These are phyloP conservation scores for Drosophila trichaetosa DNA, from an alignment of 2,888 invertebrate genomes.

Conservation along the genomic window DNA sequence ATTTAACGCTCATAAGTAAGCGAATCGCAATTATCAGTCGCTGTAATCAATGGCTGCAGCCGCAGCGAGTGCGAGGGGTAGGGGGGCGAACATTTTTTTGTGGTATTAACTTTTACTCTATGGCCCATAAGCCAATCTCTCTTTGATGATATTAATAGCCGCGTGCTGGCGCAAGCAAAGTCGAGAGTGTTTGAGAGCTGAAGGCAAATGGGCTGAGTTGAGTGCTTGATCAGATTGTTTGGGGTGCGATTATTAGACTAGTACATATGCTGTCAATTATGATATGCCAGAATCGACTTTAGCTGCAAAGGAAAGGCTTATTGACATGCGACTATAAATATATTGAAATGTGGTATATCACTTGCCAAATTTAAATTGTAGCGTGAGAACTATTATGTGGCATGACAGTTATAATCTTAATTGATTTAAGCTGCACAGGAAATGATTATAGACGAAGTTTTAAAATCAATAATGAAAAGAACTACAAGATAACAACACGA, in stretches of 20 bases:
- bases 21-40: constrained; percentile 62
- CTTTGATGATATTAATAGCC: constrained; percentile 59
- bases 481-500: background rate
- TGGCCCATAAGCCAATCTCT: constrained; percentile 45
- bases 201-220: constrained; percentile 11
- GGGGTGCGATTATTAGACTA: constrained; percentile 9
- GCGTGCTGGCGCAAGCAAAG: constrained; percentile 38
- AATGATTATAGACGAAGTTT: constrained; percentile 16
- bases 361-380: background rate
- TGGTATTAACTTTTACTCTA: constrained; percentile 53
- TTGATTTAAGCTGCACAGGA: constrained; percentile 26
- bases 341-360: background rate
- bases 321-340: background rate
- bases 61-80: background rate
- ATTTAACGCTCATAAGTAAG: constrained; percentile 70
- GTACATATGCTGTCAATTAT: constrained; percentile 8
- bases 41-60: constrained; percentile 44
- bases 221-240: constrained; percentile 23
- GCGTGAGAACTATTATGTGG: background rate
- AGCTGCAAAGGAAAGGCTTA: constrained; percentile 42
- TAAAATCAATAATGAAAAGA: background rate
- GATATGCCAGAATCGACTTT: constrained; percentile 4
- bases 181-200: constrained; percentile 43
- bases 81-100: constrained; percentile 19
- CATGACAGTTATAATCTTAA: background rate